Conservation (phyloP, 1,140 invertebrate species). For the Drosophila tristis region DNA sequence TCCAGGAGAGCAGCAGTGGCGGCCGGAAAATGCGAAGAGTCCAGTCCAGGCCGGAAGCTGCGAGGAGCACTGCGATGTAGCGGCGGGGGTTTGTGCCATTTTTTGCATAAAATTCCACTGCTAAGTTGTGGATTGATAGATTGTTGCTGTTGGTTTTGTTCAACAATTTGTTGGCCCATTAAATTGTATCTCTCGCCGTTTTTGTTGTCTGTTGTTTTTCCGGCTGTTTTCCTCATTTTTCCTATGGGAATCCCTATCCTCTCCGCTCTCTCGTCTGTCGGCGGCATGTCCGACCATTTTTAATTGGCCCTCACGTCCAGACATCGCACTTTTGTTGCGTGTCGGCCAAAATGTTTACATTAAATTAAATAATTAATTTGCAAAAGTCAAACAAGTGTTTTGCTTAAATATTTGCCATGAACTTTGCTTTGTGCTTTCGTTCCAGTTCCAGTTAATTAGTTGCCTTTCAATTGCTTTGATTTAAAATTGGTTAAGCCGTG, state of each 20-base stretch:
- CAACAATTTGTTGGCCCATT: constrained; percentile 36
- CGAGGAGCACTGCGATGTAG: no score
- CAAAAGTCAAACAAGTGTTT: constrained; percentile 50
- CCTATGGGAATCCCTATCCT: neutral
- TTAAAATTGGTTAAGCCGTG: constrained; percentile 15
- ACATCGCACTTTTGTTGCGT: constrained; percentile 38
- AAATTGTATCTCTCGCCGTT: constrained; percentile 33
- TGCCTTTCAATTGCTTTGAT: constrained; percentile 37
- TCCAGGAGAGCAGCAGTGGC: constrained; percentile 13
- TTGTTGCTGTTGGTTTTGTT: constrained; percentile 21
- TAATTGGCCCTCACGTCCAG: constrained; percentile 63
- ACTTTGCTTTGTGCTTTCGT: constrained; percentile 28
- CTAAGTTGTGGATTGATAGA: constrained; percentile 27
- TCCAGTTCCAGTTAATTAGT: constrained; percentile 44
- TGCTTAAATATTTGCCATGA: constrained; percentile 40
- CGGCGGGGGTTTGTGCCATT: neutral
- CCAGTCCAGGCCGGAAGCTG: no score
- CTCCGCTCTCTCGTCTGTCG: neutral
- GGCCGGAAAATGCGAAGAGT: constrained; percentile 10
- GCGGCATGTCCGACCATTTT: constrained; percentile 27
- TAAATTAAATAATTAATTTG: constrained; percentile 61
- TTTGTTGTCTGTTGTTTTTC: constrained; percentile 24
- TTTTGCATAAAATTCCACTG: constrained; percentile 29
- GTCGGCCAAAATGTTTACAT: constrained; percentile 56
- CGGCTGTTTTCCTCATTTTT: neutral